phyloP scores from a whole-genome alignment of 2,888 invertebrate species.

The Morpho achilles region DNA sequence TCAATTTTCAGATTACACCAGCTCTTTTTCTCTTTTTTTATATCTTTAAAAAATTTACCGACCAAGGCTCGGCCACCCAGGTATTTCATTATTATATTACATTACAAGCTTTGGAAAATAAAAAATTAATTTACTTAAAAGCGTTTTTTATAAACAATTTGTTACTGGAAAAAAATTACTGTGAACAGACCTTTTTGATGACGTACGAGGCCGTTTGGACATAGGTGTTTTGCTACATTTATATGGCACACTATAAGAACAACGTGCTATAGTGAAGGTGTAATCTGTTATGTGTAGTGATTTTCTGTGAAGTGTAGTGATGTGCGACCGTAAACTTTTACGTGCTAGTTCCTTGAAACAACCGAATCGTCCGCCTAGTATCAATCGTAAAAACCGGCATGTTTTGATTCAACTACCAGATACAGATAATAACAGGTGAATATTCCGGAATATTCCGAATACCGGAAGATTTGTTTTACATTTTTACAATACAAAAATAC shows the following conservation, averaged over 20 bases:
- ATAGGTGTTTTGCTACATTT: constrained; percentile 27
- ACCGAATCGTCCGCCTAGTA: constrained; percentile 34
- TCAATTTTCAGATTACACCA: too few relatives aligned
- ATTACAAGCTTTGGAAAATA: too few relatives aligned
- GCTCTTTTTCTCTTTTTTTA: too few relatives aligned
- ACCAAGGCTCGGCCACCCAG: too few relatives aligned
- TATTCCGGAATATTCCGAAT: constrained; percentile 5
- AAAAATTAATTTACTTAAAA: too few relatives aligned
- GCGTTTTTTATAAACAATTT: too few relatives aligned
- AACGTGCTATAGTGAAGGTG: constrained; percentile 27
- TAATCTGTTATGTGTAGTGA: constrained; percentile 11
- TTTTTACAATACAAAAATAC: too few relatives aligned
- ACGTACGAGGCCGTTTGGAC: constrained; percentile 29
- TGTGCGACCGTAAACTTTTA: constrained; percentile 54
- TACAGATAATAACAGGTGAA: constrained; percentile 45
- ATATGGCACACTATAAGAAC: constrained; percentile 27
- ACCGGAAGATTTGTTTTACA: background rate
- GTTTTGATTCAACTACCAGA: constrained; percentile 59
- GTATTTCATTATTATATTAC: too few relatives aligned
- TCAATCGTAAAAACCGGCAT: constrained; percentile 45
- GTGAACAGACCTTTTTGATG: constrained; percentile 29
- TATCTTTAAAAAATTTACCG: too few relatives aligned
- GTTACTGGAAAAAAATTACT: constrained; percentile 5
- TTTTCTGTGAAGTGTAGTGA: constrained; percentile 30
- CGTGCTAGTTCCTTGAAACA: constrained; percentile 53